Percentiles rank a stretch among this genome's conserved stretches.
Conservation (phyloP, 2,113 vertebrate genomes). For the Lethenteron camtschaticum region DNA sequence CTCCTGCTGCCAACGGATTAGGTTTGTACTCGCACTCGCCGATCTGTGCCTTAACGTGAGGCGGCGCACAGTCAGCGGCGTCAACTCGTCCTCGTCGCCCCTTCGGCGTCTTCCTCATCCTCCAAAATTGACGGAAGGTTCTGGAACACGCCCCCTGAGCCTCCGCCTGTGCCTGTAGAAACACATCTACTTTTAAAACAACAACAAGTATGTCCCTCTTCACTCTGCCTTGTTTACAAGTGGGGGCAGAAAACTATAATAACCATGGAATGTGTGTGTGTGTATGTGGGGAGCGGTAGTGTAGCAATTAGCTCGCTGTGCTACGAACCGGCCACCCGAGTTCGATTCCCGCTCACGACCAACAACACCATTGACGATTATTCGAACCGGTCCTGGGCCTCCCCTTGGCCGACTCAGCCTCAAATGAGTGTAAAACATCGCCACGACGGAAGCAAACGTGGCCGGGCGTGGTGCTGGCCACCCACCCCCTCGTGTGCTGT, state of each 20-base stretch:
- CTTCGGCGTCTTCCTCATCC: conserved; percentile 37
- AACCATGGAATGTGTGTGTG: not conserved
- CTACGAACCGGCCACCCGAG: not conserved
- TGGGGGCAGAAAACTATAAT: not conserved
- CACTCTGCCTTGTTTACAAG: not conserved
- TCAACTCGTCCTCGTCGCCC: conserved; percentile 14
- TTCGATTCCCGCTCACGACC: too few relatives aligned
- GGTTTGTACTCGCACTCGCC: conserved; percentile 25
- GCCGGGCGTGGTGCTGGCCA: too few relatives aligned
- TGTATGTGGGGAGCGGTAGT: not conserved
- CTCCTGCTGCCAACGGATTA: conserved; percentile 16
- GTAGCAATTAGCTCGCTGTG: not conserved
- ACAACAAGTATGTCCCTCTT: not conserved
- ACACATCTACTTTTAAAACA: not conserved
- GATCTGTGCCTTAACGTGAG: conserved; percentile 23
- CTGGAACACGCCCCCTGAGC: conserved; percentile 35
- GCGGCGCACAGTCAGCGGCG: conserved; percentile 21
- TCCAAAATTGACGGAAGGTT: conserved; percentile 39
- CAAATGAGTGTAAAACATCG: too few relatives aligned
- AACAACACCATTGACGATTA: too few relatives aligned
- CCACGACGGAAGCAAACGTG: too few relatives aligned
- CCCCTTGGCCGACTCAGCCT: too few relatives aligned
- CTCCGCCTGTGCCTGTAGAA: conserved; percentile 30
- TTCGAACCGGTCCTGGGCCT: too few relatives aligned
- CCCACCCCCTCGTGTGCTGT: too few relatives aligned